phyloP scores from a whole-genome alignment of 2,797 vertebrate species.

The Notoglanidium macrostoma region DNA sequence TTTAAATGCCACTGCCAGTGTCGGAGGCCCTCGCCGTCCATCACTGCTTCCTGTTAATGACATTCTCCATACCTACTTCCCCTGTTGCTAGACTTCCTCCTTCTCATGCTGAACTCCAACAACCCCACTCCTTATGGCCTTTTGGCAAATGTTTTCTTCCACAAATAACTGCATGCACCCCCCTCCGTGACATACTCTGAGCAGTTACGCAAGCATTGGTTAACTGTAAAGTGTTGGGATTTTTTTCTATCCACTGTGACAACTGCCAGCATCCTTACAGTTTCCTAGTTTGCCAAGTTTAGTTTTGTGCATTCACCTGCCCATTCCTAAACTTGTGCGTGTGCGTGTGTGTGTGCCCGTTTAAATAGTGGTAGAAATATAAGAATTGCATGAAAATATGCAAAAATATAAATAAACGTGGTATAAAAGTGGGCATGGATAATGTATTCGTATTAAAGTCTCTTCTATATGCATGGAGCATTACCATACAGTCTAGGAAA shows the following conservation, averaged over 20 bases:
- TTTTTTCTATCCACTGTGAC: background rate
- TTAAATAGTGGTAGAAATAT: background rate
- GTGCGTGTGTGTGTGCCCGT: background rate
- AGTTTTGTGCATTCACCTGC: background rate
- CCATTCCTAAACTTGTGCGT: background rate
- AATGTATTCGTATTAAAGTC: background rate
- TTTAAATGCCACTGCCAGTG: background rate
- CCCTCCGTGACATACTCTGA: background rate
- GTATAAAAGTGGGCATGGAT: background rate
- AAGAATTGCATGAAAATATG: background rate
- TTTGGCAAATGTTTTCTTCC: background rate
- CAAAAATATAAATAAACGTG: background rate
- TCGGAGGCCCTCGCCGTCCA: slow-evolving; percentile 59
- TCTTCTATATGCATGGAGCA: background rate
- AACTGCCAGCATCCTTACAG: background rate
- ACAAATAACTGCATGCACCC: background rate
- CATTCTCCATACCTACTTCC: slow-evolving; percentile 75
- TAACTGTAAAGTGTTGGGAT: background rate
- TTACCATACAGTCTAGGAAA: background rate
- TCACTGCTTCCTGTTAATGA: slow-evolving; percentile 84
- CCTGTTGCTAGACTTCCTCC: slow-evolving; percentile 77
- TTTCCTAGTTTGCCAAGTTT: background rate
- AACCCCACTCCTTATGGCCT: background rate
- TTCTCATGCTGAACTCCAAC: slow-evolving; percentile 44
- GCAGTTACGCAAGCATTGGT: background rate